Percentiles rank a stretch among this genome's conserved stretches.
phyloP scores from a whole-genome alignment of 2,888 invertebrate species.

The Mechanitis messenoides region DNA sequence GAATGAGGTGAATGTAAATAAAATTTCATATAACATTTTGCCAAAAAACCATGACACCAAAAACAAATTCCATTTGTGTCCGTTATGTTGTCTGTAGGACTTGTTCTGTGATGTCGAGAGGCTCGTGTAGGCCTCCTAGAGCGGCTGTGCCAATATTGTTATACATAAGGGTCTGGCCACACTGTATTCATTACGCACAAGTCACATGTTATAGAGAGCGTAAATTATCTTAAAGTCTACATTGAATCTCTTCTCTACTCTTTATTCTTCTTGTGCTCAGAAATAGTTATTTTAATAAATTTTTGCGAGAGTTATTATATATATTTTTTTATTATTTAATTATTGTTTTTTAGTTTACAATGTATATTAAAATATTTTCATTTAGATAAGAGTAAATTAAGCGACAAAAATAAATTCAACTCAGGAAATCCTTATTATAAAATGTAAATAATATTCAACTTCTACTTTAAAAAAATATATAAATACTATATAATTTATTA shows the following conservation, averaged over 20 bases:
- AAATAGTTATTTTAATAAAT: no score
- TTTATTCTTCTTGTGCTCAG: no score
- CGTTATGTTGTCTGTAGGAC: slow-evolving; percentile 20
- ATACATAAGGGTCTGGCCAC: neutral
- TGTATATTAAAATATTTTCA: no score
- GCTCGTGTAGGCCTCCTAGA: slow-evolving; percentile 11
- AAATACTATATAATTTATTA: slow-evolving; percentile 17
- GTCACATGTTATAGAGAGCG: no score
- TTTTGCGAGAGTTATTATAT: no score
- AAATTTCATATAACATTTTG: neutral
- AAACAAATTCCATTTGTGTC: slow-evolving; percentile 2
- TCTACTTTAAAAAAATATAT: slow-evolving; percentile 13
- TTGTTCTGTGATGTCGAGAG: slow-evolving; percentile 16
- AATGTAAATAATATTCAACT: slow-evolving; percentile 6
- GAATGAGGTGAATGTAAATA: neutral
- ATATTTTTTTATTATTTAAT: no score
- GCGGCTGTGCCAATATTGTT: slow-evolving; percentile 1
- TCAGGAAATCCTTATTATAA: neutral
- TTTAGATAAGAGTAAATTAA: no score
- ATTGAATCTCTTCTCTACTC: no score
- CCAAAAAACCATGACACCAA: neutral
- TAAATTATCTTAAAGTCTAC: no score
- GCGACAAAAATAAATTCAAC: no score
- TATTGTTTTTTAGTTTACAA: no score
- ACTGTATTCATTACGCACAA: neutral